Conservation (phyloP, 2,797 vertebrate species). For the Chelon auratus region DNA sequence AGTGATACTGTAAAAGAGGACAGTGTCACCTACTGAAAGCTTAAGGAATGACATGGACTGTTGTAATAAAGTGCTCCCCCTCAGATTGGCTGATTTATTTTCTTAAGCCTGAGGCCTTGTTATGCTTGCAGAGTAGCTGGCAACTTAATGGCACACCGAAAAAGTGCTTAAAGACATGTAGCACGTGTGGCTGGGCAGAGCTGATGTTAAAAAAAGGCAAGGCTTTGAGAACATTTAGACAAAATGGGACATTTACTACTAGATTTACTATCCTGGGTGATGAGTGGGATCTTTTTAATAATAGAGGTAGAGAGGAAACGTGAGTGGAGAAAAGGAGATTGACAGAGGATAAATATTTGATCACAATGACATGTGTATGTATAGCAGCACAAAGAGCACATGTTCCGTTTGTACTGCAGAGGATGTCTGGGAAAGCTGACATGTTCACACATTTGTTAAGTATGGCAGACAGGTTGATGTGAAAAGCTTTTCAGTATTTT, state of each 20-base stretch:
- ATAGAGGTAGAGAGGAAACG: too few relatives aligned
- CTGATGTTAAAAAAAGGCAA: too few relatives aligned
- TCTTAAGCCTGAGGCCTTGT: background rate
- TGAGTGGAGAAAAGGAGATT: too few relatives aligned
- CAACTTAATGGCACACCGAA: too few relatives aligned
- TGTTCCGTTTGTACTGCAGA: background rate
- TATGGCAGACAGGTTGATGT: background rate
- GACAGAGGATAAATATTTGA: background rate
- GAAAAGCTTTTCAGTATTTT: too few relatives aligned
- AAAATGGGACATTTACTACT: background rate
- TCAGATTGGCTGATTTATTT: background rate
- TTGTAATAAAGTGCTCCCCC: background rate
- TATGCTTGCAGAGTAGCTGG: background rate
- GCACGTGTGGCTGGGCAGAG: too few relatives aligned
- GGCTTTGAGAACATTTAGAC: background rate
- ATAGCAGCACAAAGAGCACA: background rate
- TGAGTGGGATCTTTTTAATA: too few relatives aligned
- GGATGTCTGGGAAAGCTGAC: background rate
- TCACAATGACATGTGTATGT: background rate
- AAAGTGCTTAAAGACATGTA: too few relatives aligned
- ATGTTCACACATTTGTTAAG: background rate
- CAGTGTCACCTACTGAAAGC: conserved; percentile 47
- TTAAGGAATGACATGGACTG: background rate
- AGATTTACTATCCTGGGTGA: too few relatives aligned
- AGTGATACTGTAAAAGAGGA: conserved; percentile 10